A percentile compares a stretch with the other conserved stretches of the same genome.
Conservation (phyloP, 2,113 vertebrate genomes). For the Tachysurus vachellii region DNA sequence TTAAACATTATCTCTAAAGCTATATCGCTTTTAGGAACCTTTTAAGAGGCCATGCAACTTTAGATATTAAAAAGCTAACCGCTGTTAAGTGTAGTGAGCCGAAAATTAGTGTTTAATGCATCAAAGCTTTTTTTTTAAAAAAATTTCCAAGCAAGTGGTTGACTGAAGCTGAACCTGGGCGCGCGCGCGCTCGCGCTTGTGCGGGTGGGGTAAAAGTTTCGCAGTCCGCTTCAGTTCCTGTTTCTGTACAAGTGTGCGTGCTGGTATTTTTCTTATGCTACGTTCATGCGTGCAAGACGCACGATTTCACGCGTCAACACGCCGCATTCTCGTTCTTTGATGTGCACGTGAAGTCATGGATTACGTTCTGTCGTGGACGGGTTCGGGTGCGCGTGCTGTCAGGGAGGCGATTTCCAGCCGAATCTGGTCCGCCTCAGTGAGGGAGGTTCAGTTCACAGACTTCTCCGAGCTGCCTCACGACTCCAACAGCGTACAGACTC, state of each 20-base stretch:
- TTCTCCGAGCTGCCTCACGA: conserved; percentile 22
- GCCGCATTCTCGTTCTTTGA: background rate
- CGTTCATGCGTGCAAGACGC: background rate
- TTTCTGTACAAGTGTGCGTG: conserved; percentile 51
- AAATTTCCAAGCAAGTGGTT: background rate
- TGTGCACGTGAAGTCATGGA: conserved; percentile 61
- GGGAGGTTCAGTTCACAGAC: conserved; percentile 54
- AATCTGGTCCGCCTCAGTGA: conserved; percentile 60
- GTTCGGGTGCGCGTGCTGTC: conserved; percentile 66
- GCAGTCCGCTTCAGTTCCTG: conserved; percentile 67
- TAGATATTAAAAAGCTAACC: background rate
- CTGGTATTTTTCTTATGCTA: background rate
- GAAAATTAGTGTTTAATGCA: background rate
- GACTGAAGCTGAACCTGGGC: background rate
- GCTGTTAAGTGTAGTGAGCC: background rate
- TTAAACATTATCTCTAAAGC: background rate
- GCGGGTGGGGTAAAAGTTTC: conserved; percentile 53
- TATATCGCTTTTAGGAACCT: background rate
- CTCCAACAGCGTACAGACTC: background rate
- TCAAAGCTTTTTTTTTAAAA: too few relatives aligned
- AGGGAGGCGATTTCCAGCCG: conserved; percentile 67
- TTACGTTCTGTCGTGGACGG: conserved; percentile 69
- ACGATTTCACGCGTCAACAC: background rate
- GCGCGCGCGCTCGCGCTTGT: background rate
- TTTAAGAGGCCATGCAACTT: background rate